Evolutionary conservation across 1,140 invertebrate species (phyloP), one percentile per base, ranked within the genome.

Genomic region (Antheraea pernyi): DNA sequence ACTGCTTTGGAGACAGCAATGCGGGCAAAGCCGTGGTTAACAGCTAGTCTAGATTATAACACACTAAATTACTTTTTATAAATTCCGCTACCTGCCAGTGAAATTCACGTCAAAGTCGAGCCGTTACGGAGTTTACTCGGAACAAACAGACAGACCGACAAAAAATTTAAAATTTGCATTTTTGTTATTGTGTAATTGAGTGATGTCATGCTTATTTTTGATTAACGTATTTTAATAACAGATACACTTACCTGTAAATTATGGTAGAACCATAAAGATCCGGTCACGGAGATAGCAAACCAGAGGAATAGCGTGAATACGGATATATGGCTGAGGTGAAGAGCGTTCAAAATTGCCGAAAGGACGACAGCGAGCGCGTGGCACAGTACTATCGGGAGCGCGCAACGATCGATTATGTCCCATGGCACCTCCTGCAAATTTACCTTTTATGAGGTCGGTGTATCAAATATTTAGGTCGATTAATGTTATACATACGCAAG

Each of bases 331-430:
- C 95, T 96, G 72, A 97, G 95, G 71, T 95, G 94, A 59, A 97
- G 88, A 19, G 93, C 93, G 82, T 96, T 96, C 19, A 97, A 91
- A 65, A 96, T 83, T 42, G 95, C 94, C 48, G 95, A 96, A 8
- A 96, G 83, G 70, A 97, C 94, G 63, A 96, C 94, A 36, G 96
- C 95, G 11, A 95, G 92, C 16, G 95, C 96, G 85, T 97, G 96
- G 77, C 96, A 96, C 83, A 96, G 95, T 69, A 96, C 93, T 53
- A 96, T 93, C 9, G 96, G 96, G 75, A 96, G 90, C n/a, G 96
- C 92, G 77, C 96, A 95, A 19, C 96, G 93, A 87, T 97, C 96
- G 77, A 96, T 94, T 69, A 97, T 94, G 84, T 97, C 96, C 96
- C 96, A 97, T 70, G 95, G 95, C 66, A 95, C 94, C 80, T 95